phyloP scores from a whole-genome alignment of 2,888 invertebrate genomes.

The Drosophila formosana region DNA sequence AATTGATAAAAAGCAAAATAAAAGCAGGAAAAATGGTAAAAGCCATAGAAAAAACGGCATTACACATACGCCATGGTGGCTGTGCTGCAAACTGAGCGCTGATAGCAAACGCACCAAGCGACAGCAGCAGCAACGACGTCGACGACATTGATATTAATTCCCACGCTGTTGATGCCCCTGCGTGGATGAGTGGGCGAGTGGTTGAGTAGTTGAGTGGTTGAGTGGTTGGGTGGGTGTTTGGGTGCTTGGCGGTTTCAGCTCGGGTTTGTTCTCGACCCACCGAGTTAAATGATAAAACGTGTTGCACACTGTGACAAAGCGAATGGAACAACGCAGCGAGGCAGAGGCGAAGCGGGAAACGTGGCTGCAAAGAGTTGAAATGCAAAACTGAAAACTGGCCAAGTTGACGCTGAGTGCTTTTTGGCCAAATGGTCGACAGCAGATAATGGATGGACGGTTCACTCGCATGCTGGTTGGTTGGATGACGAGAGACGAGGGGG shows the following conservation, averaged over 20 bases:
- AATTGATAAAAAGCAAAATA: slow-evolving; percentile 78
- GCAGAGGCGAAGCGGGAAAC: background rate
- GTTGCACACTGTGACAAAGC: slow-evolving; percentile 48
- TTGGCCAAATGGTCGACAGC: slow-evolving; percentile 45
- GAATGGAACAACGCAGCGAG: background rate
- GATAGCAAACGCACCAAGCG: slow-evolving; percentile 60
- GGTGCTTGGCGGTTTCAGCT: slow-evolving; percentile 4
- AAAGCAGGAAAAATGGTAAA: slow-evolving; percentile 35
- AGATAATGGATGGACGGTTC: slow-evolving; percentile 48
- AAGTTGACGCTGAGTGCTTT: slow-evolving; percentile 64
- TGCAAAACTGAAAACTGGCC: slow-evolving; percentile 59
- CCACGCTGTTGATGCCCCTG: slow-evolving; percentile 67
- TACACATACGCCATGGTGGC: slow-evolving; percentile 75
- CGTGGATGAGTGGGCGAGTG: slow-evolving; percentile 26
- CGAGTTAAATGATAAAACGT: slow-evolving; percentile 73
- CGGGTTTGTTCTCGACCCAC: slow-evolving; percentile 31
- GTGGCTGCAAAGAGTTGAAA: slow-evolving; percentile 46
- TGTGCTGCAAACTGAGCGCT: slow-evolving; percentile 62
- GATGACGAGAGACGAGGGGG: no score
- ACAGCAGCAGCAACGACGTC: slow-evolving; percentile 34
- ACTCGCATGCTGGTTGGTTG: slow-evolving; percentile 1
- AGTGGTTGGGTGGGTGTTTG: slow-evolving; percentile 22
- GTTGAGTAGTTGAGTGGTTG: slow-evolving; percentile 22
- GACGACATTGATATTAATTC: slow-evolving; percentile 78
- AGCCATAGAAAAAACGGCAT: slow-evolving; percentile 60